Evolutionary conservation across 2,888 invertebrate genomes (phyloP).

Genomic region (Scaptomyza caliginosa): DNA sequence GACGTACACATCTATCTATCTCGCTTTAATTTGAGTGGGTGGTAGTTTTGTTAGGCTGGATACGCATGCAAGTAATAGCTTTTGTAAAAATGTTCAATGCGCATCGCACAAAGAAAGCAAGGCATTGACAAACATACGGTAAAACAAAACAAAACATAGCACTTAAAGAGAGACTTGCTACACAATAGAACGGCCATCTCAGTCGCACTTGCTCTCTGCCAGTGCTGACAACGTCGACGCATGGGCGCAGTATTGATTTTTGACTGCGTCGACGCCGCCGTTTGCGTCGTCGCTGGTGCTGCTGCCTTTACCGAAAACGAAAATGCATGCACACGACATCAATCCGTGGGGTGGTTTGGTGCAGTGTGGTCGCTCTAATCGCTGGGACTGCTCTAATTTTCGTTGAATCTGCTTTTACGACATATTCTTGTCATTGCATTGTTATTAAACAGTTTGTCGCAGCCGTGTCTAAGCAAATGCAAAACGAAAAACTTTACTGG

Average conservation of each 20-base stretch:
- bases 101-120: constrained; percentile 11
- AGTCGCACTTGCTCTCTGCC: constrained; percentile 28
- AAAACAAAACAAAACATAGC: constrained; percentile 5
- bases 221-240: constrained; percentile 62
- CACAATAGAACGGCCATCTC: constrained; percentile 40
- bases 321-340: constrained; percentile 63
- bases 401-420: constrained; percentile 1
- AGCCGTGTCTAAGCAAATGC: constrained; percentile 66
- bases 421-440: constrained; percentile 11
- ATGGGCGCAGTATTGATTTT: constrained; percentile 82
- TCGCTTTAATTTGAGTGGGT: constrained; percentile 16
- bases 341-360: constrained; percentile 82
- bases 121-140: background rate
- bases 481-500: constrained; percentile 70
- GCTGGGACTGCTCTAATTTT: constrained; percentile 28
- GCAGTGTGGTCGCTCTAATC: constrained; percentile 58
- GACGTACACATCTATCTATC: constrained; percentile 19
- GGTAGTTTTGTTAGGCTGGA: constrained; percentile 43
- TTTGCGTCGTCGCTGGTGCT: constrained; percentile 42
- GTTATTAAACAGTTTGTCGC: constrained; percentile 25
- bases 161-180: background rate
- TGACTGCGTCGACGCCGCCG: constrained; percentile 74
- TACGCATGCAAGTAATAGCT: constrained; percentile 58
- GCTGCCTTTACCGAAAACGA: constrained; percentile 39
- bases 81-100: constrained; percentile 32